phyloP scores from a whole-genome alignment of 2,888 invertebrate genomes.

The Eupithecia tripunctaria region DNA sequence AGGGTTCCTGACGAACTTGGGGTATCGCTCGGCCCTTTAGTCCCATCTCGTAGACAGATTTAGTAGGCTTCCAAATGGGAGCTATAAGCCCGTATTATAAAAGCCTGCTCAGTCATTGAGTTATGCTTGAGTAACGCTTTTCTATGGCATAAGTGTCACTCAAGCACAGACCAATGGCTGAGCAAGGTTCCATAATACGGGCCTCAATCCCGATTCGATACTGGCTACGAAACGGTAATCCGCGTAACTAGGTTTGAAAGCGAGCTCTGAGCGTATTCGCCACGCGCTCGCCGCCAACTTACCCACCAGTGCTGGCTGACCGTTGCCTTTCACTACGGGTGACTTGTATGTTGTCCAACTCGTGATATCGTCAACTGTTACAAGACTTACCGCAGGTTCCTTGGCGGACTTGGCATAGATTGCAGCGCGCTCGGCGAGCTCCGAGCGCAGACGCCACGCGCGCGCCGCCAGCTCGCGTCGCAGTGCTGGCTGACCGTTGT shows the following conservation, averaged over 20 bases:
- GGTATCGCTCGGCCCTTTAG: constrained; percentile 73
- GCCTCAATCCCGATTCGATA: too few relatives aligned
- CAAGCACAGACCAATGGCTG: too few relatives aligned
- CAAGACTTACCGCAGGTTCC: constrained; percentile 26
- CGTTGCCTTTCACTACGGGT: constrained; percentile 64
- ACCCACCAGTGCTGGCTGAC: constrained; percentile 54
- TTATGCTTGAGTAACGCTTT: too few relatives aligned
- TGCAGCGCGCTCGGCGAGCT: constrained; percentile 74
- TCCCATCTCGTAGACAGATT: too few relatives aligned
- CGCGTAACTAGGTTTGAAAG: too few relatives aligned
- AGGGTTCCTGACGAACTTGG: constrained; percentile 52
- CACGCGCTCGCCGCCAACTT: constrained; percentile 67
- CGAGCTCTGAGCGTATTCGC: constrained; percentile 75
- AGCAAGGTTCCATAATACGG: too few relatives aligned
- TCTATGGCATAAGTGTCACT: too few relatives aligned
- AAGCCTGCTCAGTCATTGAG: too few relatives aligned
- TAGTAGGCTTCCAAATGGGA: too few relatives aligned
- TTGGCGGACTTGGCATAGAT: constrained; percentile 64
- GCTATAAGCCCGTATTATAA: too few relatives aligned
- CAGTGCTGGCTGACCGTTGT: constrained; percentile 54
- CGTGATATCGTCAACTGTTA: neutral
- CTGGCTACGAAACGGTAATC: too few relatives aligned
- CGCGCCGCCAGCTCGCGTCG: constrained; percentile 66
- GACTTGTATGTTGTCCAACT: constrained; percentile 56
- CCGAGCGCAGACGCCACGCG: constrained; percentile 73